Evolutionary conservation across 2,888 invertebrate species (phyloP).

Genomic region (Drosophila prolongata): DNA sequence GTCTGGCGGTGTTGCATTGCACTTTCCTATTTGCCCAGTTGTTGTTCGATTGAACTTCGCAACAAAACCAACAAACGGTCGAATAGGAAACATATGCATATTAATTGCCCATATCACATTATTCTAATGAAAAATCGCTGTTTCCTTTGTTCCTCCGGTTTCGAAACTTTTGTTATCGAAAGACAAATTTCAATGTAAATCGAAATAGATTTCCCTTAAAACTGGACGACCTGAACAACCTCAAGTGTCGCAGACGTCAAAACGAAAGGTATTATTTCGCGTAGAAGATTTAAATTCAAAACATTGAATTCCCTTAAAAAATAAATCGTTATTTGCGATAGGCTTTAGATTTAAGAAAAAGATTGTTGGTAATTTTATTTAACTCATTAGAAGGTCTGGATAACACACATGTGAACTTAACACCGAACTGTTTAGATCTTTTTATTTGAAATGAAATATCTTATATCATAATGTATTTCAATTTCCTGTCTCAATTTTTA

Average conservation of each 20-base stretch:
- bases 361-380: no score
- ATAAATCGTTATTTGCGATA: no score
- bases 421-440: no score
- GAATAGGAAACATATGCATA: constrained; percentile 69
- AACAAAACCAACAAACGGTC: constrained; percentile 31
- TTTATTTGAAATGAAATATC: no score
- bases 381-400: no score
- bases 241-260: constrained; percentile 31
- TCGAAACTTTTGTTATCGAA: constrained; percentile 20
- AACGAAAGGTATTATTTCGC: background rate
- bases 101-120: constrained; percentile 63
- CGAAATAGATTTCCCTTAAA: constrained; percentile 54
- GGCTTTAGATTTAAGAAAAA: no score
- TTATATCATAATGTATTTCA: no score
- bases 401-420: no score
- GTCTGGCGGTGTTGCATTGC: constrained; percentile 55
- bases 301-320: background rate
- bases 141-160: constrained; percentile 16
- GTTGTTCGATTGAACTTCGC: constrained; percentile 60
- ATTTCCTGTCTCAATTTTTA: no score
- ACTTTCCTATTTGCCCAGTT: constrained; percentile 74
- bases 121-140: constrained; percentile 60
- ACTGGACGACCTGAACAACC: constrained; percentile 66
- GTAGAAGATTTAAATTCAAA: background rate
- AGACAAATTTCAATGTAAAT: constrained; percentile 53